phyloP scores from a whole-genome alignment of 2,888 invertebrate genomes.

The Anthophora plumipes region DNA sequence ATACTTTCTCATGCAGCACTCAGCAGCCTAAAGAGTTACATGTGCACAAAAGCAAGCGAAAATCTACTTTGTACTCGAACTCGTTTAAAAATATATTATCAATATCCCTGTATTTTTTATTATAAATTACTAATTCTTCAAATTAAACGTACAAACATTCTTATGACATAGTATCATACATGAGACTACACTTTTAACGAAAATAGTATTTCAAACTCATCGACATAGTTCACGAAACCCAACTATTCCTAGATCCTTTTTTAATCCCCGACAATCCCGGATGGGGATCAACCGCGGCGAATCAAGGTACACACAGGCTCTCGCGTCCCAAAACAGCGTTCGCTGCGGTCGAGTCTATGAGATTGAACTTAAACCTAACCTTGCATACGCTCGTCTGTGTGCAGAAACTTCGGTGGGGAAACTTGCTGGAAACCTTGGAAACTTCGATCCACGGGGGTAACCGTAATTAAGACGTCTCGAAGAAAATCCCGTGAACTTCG shows the following conservation, averaged over 20 bases:
- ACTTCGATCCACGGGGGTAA: conserved; percentile 63
- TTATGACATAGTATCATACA: no score
- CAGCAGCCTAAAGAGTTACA: neutral
- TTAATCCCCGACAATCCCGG: conserved; percentile 22
- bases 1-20: no score
- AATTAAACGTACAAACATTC: no score
- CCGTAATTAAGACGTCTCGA: conserved; percentile 66
- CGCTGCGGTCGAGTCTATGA: conserved; percentile 57
- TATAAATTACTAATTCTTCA: no score
- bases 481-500: conserved; percentile 58
- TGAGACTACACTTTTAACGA: neutral
- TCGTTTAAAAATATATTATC: neutral
- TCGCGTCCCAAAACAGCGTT: conserved; percentile 55
- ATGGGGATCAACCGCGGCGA: conserved; percentile 26
- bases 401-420: conserved; percentile 64
- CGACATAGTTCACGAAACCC: neutral
- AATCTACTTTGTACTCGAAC: neutral
- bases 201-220: neutral
- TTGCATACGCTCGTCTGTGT: conserved; percentile 55
- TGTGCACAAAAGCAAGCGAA: neutral
- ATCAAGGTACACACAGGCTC: conserved; percentile 25
- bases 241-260: conserved; percentile 10
- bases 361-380: conserved; percentile 66
- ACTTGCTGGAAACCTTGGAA: conserved; percentile 67
- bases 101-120: neutral